These are phyloP conservation scores for Polyommatus iphigenia DNA, from an alignment of 2,888 invertebrate genomes.

Conservation along the genomic window DNA sequence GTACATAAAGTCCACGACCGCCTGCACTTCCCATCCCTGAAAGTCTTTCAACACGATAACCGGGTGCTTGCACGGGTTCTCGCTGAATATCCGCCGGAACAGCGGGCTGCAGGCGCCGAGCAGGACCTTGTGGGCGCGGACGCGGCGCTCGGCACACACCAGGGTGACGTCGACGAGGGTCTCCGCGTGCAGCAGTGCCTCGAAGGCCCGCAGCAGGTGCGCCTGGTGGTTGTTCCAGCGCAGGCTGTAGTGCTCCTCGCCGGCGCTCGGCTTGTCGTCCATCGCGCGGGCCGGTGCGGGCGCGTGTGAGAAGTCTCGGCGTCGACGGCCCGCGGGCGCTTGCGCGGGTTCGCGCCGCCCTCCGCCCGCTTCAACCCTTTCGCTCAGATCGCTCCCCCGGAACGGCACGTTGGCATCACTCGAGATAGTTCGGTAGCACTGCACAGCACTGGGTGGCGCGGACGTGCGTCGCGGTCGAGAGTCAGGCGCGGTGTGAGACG, in stretches of 20 bases:
- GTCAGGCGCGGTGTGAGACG: constrained; percentile 61
- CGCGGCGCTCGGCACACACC: constrained; percentile 91
- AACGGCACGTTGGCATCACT: constrained; percentile 62
- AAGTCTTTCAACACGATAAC: constrained; percentile 95
- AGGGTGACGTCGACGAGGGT: constrained; percentile 94
- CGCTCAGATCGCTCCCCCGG: constrained; percentile 67
- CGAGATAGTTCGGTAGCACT: constrained; percentile 56
- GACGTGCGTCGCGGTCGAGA: constrained; percentile 64
- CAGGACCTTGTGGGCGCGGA: constrained; percentile 94
- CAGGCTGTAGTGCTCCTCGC: constrained; percentile 92
- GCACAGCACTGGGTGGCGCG: constrained; percentile 53
- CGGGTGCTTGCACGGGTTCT: constrained; percentile 96
- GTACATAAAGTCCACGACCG: constrained; percentile 96
- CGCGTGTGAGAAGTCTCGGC: constrained; percentile 60
- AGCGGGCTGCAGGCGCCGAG: constrained; percentile 94
- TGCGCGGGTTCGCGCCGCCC: constrained; percentile 70
- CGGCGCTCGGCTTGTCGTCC: constrained; percentile 71
- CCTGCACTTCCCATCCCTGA: constrained; percentile 92
- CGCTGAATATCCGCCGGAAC: constrained; percentile 92
- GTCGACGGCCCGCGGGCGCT: constrained; percentile 56
- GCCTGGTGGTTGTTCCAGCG: constrained; percentile 97
- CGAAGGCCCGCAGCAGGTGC: constrained; percentile 93
- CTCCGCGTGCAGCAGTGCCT: constrained; percentile 92
- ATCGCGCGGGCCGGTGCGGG: constrained; percentile 64
- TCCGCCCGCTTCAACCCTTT: constrained; percentile 74